Evolutionary conservation across 1,140 invertebrate species (phyloP).

Genomic region (Caerostris darwini): DNA sequence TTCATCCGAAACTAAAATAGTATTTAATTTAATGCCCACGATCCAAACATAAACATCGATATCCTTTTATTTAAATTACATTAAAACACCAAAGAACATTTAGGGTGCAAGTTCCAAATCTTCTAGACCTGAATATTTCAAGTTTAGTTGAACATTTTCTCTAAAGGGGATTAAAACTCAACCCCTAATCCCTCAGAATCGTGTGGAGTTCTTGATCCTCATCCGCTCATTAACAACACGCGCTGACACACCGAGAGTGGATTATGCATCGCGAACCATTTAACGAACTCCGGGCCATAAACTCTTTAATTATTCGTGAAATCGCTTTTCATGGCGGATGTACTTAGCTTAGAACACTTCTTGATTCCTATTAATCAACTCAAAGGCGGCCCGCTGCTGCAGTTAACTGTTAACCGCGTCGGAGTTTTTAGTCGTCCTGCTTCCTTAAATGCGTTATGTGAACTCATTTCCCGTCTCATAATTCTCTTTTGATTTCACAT

Average conservation of each 20-base stretch:
- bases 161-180: not conserved
- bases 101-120: not conserved
- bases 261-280: conserved; percentile 36
- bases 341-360: conserved; percentile 1
- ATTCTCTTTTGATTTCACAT: conserved; percentile 28
- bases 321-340: not conserved
- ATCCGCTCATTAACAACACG: not conserved
- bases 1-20: no score
- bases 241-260: not conserved
- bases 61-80: not conserved
- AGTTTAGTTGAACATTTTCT: not conserved
- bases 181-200: not conserved
- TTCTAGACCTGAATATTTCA: not conserved
- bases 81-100: not conserved
- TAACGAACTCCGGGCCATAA: conserved; percentile 33
- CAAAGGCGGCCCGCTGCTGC: not conserved
- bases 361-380: conserved; percentile 19
- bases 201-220: not conserved
- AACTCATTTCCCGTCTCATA: conserved; percentile 2
- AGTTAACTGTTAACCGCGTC: not conserved
- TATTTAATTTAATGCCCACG: no score
- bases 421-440: not conserved
- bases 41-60: not conserved
- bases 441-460: not conserved
- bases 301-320: conserved; percentile 40